These are phyloP conservation scores for Pentalonia nigronervosa DNA, from an alignment of 1,140 invertebrate species.

Conservation along the genomic window DNA sequence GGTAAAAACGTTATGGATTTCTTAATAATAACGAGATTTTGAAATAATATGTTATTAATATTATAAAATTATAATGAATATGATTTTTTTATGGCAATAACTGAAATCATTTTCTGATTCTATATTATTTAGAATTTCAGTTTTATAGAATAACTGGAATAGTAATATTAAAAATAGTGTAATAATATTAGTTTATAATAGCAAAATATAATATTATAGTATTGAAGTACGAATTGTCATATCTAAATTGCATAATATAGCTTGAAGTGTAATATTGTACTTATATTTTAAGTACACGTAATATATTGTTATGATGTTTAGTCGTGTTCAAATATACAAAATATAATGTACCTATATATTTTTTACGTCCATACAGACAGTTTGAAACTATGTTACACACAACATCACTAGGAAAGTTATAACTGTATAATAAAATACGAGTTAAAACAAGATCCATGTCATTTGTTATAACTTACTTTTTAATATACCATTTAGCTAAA, in stretches of 20 bases:
- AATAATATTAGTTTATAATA: too few relatives aligned
- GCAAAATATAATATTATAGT: too few relatives aligned
- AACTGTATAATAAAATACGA: not conserved
- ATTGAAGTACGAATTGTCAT: not conserved
- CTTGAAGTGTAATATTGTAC: not conserved
- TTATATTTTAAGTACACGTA: not conserved
- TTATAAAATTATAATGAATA: not conserved
- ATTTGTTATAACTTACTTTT: not conserved
- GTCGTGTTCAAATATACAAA: not conserved
- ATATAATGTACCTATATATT: not conserved
- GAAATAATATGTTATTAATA: not conserved
- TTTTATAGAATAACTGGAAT: too few relatives aligned
- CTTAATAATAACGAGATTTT: not conserved
- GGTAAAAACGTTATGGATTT: not conserved
- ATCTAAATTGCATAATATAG: not conserved
- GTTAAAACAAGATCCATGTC: not conserved
- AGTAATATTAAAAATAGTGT: too few relatives aligned
- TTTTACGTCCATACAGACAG: not conserved
- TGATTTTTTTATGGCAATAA: too few relatives aligned
- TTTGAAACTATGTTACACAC: not conserved
- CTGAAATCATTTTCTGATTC: too few relatives aligned
- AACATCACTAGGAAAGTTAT: not conserved
- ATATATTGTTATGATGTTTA: not conserved
- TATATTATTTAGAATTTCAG: too few relatives aligned
- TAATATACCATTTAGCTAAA: not conserved